phyloP scores from a whole-genome alignment of 2,113 vertebrate species.

The Coptodon rendalli region DNA sequence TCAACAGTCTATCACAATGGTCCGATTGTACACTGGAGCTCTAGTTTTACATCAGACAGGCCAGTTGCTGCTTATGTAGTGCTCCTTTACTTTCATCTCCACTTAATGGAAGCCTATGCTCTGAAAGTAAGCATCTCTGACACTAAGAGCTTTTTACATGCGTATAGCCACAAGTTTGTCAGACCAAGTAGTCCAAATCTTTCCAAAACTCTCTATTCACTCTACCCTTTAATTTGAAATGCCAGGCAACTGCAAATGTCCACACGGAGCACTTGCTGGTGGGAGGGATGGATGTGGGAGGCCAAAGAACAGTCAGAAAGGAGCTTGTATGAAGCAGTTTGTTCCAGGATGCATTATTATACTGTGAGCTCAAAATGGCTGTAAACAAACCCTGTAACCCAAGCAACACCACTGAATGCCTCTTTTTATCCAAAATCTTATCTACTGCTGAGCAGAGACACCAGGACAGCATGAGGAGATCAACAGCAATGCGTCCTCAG shows the following conservation, averaged over 20 bases:
- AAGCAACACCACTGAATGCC: constrained; percentile 50
- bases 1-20: constrained; percentile 23
- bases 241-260: constrained; percentile 13
- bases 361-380: constrained; percentile 38
- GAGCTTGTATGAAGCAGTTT: constrained; percentile 20
- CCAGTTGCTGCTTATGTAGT: background rate
- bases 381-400: constrained; percentile 60
- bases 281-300: constrained; percentile 13
- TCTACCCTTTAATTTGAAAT: constrained; percentile 1
- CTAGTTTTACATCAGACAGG: constrained; percentile 26
- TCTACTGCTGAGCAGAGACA: background rate
- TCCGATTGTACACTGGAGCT: constrained; percentile 22
- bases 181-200: background rate
- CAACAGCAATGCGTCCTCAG: background rate
- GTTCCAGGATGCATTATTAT: constrained; percentile 49
- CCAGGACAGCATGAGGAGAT: background rate
- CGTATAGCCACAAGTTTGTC: background rate
- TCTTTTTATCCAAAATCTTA: background rate
- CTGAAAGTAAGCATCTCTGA: background rate
- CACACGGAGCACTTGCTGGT: background rate
- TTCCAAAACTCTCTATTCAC: background rate
- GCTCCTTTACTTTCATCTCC: background rate
- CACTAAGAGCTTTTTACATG: background rate
- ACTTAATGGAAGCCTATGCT: background rate
- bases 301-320: constrained; percentile 36